Base-by-base conservation (phyloP, 2,888 invertebrate species). In the Seira musarum region DNA sequence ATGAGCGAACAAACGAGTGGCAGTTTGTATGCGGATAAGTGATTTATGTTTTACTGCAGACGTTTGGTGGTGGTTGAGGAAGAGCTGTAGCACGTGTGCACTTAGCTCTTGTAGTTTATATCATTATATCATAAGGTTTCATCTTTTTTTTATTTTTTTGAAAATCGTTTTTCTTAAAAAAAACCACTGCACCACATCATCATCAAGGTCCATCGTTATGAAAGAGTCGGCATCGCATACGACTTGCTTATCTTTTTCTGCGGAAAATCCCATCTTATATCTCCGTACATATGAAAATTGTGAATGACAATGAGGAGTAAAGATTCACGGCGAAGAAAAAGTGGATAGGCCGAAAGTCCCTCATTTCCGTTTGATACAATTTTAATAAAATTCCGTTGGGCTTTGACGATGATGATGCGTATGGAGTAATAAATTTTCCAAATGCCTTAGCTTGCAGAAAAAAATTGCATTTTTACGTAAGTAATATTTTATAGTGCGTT, bases 291-390 rank as follows among this genome's bases (percentile, higher is more conserved):
- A n/a, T n/a, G n/a, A 49, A 49, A 49, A 49, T 49, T 8, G 17
- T 49, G 15, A 49, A 49, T 8, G 3, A 49, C 30, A 5, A 30
- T 3, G 49, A 49, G 49, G 49, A 49, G 15, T 49, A 15, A n/a
- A 60, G 70, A 77, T 70, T 77, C 70, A 77, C 46, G 57, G 60
- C 65, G 63, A 77, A 71, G 66, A 35, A 13, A 69, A 21, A 22
- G 64, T 73, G 57, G 15, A 22, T 24, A 61, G 24, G 65, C 24
- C 46, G n/a, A 49, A 67, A 68, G 49, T 24, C 64, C 24, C 57
- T 67, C 25, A 67, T 71, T 71, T 78, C 78, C 78, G 78, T 66
- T 78, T 78, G 78, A 78, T 78, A 78, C 71, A 68, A 78, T 78
- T 71, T 78, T 46, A 61, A 68, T 70, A 24, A 63, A 76, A 71